Conservation (phyloP, 2,113 vertebrate genomes). For the Pollachius pollachius region DNA sequence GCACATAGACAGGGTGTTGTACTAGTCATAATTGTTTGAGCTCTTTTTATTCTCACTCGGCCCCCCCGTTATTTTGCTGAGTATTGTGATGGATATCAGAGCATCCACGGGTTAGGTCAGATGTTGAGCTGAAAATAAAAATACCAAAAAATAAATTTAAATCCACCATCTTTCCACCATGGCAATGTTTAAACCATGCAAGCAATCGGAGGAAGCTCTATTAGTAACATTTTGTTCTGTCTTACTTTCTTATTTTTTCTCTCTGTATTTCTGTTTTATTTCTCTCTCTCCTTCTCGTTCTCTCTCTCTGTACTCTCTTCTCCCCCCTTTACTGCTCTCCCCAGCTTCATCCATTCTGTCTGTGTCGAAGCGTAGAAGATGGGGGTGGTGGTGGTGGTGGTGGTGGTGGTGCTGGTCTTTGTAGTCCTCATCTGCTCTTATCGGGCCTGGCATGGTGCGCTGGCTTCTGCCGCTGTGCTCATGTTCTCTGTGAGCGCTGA, state of each 20-base stretch:
- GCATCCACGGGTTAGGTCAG: constrained; percentile 43
- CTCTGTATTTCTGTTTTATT: neutral
- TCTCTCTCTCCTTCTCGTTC: constrained; percentile 38
- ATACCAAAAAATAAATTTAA: constrained; percentile 21
- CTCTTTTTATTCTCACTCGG: constrained; percentile 40
- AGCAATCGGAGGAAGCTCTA: constrained; percentile 49
- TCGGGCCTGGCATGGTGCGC: constrained; percentile 69
- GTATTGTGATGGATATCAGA: constrained; percentile 59
- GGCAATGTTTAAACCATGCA: too few species aligned
- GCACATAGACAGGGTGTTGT: constrained; percentile 16
- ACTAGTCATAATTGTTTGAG: constrained; percentile 46
- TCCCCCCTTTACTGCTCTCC: constrained; percentile 23
- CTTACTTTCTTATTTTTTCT: too few species aligned
- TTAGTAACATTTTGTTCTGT: constrained; percentile 18
- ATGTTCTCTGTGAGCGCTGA: constrained; percentile 71
- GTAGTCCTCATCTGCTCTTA: constrained; percentile 72
- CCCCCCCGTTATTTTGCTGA: constrained; percentile 27
- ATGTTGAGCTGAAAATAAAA: constrained; percentile 65
- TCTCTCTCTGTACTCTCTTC: constrained; percentile 25
- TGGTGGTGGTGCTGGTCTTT: constrained; percentile 46
- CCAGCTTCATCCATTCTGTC: constrained; percentile 56
- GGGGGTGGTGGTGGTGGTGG: constrained; percentile 7
- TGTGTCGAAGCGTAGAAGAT: constrained; percentile 42
- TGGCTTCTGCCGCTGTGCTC: constrained; percentile 77
- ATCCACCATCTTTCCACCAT: too few species aligned